Evolutionary conservation across 2,888 invertebrate genomes (phyloP).

Genomic region (Melieria picta): DNA sequence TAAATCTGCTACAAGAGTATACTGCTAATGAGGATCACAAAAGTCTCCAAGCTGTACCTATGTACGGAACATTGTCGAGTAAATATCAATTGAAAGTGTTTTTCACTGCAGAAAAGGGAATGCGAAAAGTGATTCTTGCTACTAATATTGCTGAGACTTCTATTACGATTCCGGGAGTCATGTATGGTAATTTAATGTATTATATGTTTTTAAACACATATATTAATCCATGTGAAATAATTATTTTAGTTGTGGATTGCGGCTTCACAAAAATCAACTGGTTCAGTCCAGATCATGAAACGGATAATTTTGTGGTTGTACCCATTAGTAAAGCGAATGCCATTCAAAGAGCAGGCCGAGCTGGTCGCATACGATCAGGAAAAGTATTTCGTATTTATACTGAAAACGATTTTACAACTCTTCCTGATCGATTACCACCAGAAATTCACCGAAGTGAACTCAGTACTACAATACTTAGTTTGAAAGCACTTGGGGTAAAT

Average conservation of each 20-base stretch:
- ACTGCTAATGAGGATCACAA: slow-evolving; percentile 68
- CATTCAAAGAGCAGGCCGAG: slow-evolving; percentile 90
- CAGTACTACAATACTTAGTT: slow-evolving; percentile 83
- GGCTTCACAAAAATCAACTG: slow-evolving; percentile 95
- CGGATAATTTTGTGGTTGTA: slow-evolving; percentile 84
- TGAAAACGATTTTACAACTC: slow-evolving; percentile 78
- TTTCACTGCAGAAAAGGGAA: slow-evolving; percentile 74
- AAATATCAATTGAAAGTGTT: slow-evolving; percentile 86
- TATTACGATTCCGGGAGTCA: slow-evolving; percentile 92
- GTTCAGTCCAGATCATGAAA: slow-evolving; percentile 84
- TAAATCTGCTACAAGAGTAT: slow-evolving; percentile 72
- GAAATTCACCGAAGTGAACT: slow-evolving; percentile 94
- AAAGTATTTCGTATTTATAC: slow-evolving; percentile 86
- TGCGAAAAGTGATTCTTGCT: slow-evolving; percentile 89
- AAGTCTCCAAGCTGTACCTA: slow-evolving; percentile 77
- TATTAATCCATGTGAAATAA: background rate
- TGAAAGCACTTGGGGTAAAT: slow-evolving; percentile 94
- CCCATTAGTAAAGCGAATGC: slow-evolving; percentile 90
- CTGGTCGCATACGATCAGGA: slow-evolving; percentile 85
- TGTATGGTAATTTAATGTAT: slow-evolving; percentile 75
- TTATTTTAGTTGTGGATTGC: slow-evolving; percentile 84
- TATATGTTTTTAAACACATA: background rate
- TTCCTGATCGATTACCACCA: slow-evolving; percentile 81
- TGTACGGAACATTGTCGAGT: slow-evolving; percentile 91
- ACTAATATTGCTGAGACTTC: slow-evolving; percentile 98